phyloP scores from a whole-genome alignment of 2,797 vertebrate species.

The Ptychadena robeensis region DNA sequence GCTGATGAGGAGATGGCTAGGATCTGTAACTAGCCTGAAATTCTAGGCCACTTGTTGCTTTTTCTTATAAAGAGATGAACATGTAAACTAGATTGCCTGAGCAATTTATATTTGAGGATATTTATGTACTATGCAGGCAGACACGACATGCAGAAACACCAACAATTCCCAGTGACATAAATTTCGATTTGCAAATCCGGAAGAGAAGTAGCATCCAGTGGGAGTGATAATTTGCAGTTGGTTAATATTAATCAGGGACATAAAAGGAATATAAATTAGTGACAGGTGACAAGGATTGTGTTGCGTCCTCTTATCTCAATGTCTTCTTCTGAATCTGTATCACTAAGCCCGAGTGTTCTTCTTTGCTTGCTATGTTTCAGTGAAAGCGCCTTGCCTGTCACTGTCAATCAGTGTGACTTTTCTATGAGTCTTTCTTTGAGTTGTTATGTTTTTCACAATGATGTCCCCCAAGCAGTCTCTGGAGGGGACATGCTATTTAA shows the following conservation, averaged over 20 bases:
- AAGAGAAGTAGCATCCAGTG: neutral
- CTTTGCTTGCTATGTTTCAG: neutral
- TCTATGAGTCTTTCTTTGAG: neutral
- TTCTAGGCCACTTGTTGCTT: neutral
- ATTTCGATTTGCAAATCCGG: neutral
- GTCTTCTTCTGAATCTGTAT: conserved; percentile 2
- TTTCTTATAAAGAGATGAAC: neutral
- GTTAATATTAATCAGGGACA: neutral
- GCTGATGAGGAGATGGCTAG: neutral
- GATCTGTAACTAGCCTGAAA: neutral
- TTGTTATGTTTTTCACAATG: conserved; percentile 4
- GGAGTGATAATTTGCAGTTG: neutral
- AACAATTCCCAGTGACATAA: neutral
- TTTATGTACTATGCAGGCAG: neutral
- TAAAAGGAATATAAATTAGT: neutral
- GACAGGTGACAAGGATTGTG: neutral
- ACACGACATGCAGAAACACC: neutral
- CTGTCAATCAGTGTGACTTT: conserved; percentile 12
- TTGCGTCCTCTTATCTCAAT: neutral
- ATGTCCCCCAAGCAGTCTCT: neutral
- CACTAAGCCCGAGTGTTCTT: neutral
- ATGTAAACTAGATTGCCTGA: neutral
- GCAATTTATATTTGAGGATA: neutral
- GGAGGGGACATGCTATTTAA: neutral
- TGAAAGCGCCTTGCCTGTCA: conserved; percentile 11